phyloP scores from a whole-genome alignment of 2,888 invertebrate genomes.

The Harmothoe impar region DNA sequence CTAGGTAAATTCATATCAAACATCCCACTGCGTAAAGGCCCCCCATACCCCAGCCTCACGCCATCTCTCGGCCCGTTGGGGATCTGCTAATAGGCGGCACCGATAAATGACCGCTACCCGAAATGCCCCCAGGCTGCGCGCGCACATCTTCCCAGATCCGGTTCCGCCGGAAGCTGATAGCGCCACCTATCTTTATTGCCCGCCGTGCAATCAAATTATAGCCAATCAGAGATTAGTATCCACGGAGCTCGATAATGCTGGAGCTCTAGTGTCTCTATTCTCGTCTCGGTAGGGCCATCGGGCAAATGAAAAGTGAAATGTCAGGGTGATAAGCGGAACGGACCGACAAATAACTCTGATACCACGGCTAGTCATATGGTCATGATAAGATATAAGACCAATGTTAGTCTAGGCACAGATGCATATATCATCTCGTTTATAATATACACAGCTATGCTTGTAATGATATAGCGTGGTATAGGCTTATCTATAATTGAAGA shows the following conservation, averaged over 20 bases:
- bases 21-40: too few relatives aligned
- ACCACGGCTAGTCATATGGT: neutral
- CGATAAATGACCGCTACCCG: slow-evolving; percentile 53
- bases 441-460: too few relatives aligned
- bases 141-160: neutral
- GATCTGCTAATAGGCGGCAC: slow-evolving; percentile 48
- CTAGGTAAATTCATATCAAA: too few relatives aligned
- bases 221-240: slow-evolving; percentile 31
- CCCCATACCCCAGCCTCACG: neutral
- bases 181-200: slow-evolving; percentile 30
- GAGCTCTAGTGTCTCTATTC: slow-evolving; percentile 17
- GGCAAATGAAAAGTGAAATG: slow-evolving; percentile 50
- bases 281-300: neutral
- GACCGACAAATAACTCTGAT: neutral
- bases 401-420: too few relatives aligned
- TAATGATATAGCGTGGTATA: too few relatives aligned
- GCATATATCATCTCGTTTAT: too few relatives aligned
- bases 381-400: neutral
- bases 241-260: neutral
- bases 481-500: too few relatives aligned
- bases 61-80: slow-evolving; percentile 33
- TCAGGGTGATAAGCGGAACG: neutral
- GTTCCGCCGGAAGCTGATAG: slow-evolving; percentile 8
- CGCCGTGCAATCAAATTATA: slow-evolving; percentile 41
- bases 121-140: neutral